Conservation (phyloP, 2,888 invertebrate genomes). For the Tanytarsus gracilentus region DNA sequence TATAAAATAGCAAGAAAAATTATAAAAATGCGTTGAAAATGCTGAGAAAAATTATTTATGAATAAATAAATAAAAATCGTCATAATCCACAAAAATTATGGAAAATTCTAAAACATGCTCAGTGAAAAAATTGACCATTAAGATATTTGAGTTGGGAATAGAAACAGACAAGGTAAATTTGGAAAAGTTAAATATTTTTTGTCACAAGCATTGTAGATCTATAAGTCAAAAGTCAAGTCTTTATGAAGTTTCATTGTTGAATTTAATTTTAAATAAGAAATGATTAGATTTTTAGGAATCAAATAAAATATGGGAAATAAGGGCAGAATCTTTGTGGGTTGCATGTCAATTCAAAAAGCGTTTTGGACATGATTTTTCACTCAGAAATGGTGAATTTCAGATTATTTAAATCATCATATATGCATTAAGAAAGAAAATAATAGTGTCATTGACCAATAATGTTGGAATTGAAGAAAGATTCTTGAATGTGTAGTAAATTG, state of each 20-base stretch:
- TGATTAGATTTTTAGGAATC: no score
- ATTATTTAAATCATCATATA: not conserved
- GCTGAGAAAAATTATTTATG: not conserved
- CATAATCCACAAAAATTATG: not conserved
- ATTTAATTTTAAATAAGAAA: not conserved
- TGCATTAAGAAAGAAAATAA: no score
- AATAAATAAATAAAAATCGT: not conserved
- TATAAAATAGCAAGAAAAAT: not conserved
- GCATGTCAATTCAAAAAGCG: not conserved
- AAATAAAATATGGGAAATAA: not conserved
- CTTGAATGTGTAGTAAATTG: conserved; percentile 8
- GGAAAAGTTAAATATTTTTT: not conserved
- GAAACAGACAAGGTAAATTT: not conserved
- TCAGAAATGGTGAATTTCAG: not conserved
- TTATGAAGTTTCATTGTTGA: not conserved
- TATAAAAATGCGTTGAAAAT: not conserved
- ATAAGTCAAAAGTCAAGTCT: no score
- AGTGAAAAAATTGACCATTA: not conserved
- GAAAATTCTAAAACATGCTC: not conserved
- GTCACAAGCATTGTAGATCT: not conserved
- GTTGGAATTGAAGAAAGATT: not conserved
- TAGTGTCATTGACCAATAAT: not conserved
- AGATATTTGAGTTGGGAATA: not conserved
- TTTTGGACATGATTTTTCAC: not conserved
- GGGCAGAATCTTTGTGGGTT: not conserved